phyloP scores from a whole-genome alignment of 1,140 invertebrate species.

The Pemphigus obesinymphae region DNA sequence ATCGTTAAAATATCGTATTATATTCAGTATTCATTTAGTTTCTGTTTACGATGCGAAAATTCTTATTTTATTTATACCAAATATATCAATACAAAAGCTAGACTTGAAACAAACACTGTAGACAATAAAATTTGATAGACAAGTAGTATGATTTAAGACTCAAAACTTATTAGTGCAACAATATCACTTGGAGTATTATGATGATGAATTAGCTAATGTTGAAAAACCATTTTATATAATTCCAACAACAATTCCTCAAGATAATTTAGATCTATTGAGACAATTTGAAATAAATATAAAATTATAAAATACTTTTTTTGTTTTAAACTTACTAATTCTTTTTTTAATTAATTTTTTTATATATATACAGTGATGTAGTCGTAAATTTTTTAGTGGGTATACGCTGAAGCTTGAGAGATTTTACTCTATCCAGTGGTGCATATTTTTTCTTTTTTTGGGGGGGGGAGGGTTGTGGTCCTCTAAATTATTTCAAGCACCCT shows the following conservation, averaged over 20 bases:
- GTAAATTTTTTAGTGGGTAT: too few species aligned
- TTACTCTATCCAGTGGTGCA: too few species aligned
- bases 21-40: background rate
- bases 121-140: background rate
- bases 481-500: too few species aligned
- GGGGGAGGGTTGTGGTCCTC: too few species aligned
- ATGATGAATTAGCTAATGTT: background rate
- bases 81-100: background rate
- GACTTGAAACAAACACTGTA: background rate
- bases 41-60: background rate
- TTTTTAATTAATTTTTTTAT: too few species aligned
- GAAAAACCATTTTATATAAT: background rate
- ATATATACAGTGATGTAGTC: too few species aligned
- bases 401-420: too few species aligned
- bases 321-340: background rate
- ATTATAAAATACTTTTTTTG: too few species aligned
- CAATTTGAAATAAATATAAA: background rate
- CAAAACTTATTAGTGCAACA: background rate
- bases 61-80: background rate
- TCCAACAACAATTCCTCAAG: background rate
- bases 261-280: background rate
- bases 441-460: too few species aligned
- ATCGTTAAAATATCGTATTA: background rate
- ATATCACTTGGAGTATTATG: too few species aligned
- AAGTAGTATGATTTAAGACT: background rate